These are phyloP conservation scores for Tachystola acroxantha DNA, from an alignment of 2,888 invertebrate species.

Conservation along the genomic window DNA sequence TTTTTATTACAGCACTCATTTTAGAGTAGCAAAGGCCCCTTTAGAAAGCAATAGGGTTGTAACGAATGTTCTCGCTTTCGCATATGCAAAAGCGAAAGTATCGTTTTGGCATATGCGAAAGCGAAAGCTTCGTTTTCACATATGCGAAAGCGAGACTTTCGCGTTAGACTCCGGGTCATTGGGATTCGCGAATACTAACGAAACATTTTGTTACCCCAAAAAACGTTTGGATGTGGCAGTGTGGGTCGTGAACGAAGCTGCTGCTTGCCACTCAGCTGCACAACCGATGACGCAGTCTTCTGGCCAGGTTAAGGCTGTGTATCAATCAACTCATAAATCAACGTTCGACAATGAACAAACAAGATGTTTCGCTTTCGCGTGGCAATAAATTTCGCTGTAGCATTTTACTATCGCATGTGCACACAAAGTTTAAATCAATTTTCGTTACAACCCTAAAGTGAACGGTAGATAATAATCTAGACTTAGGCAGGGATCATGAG, in stretches of 20 bases:
- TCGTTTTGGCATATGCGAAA: slow-evolving; percentile 2
- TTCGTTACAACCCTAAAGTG: slow-evolving; percentile 7
- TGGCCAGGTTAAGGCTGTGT: slow-evolving; percentile 6
- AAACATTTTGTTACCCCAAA: slow-evolving; percentile 3
- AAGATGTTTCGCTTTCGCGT: slow-evolving; percentile 4
- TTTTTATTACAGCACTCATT: neutral
- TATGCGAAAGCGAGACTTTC: slow-evolving; percentile 4
- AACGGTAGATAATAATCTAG: neutral
- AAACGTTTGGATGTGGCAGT: neutral
- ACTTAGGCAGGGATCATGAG: too few relatives aligned
- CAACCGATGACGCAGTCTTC: neutral
- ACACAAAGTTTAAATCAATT: too few relatives aligned
- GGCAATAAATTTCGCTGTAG: slow-evolving; percentile 2
- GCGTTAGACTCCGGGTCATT: neutral
- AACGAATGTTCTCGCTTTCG: slow-evolving; percentile 5
- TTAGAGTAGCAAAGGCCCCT: neutral
- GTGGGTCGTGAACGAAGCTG: neutral
- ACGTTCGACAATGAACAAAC: neutral
- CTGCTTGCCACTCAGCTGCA: neutral
- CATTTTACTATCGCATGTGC: slow-evolving; percentile 6
- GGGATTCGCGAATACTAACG: neutral
- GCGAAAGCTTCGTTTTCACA: slow-evolving; percentile 1
- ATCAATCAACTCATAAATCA: slow-evolving; percentile 2
- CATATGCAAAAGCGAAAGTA: slow-evolving; percentile 4
- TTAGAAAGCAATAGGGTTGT: slow-evolving; percentile 6